Evolutionary conservation across 1,140 invertebrate species (phyloP).

Genomic region (Meloidogyne exigua): DNA sequence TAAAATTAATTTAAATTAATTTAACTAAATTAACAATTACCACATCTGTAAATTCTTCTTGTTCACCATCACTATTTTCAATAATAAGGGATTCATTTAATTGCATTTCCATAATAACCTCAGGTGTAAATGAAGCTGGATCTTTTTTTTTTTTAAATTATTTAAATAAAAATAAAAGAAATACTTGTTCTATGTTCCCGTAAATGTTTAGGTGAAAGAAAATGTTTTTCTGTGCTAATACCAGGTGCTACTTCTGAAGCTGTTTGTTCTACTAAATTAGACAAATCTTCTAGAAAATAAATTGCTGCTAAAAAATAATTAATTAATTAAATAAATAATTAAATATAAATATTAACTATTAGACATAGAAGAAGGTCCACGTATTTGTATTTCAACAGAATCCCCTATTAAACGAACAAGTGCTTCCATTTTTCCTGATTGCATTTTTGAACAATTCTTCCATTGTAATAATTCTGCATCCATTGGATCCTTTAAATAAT

Average conservation of each 20-base stretch:
- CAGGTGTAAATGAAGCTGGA: conserved; percentile 68
- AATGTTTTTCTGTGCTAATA: conserved; percentile 63
- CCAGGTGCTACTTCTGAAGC: conserved; percentile 62
- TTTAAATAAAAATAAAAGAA: not conserved
- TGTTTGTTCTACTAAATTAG: conserved; percentile 73
- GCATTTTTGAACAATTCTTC: conserved; percentile 77
- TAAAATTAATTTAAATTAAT: conserved; percentile 2
- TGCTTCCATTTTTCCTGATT: conserved; percentile 74
- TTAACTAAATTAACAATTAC: conserved; percentile 21
- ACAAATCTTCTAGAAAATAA: conserved; percentile 76
- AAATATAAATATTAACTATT: conserved; percentile 37
- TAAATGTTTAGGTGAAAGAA: conserved; percentile 60
- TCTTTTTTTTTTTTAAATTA: not conserved
- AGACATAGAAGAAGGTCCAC: conserved; percentile 71
- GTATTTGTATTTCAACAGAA: conserved; percentile 70
- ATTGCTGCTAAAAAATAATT: conserved; percentile 67
- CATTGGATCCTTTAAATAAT: conserved; percentile 63
- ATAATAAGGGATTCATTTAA: conserved; percentile 65
- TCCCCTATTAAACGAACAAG: conserved; percentile 73
- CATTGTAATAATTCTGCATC: conserved; percentile 76
- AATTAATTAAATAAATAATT: not conserved
- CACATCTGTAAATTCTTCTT: conserved; percentile 73
- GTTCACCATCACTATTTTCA: conserved; percentile 69
- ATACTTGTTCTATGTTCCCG: conserved; percentile 46
- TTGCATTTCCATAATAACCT: conserved; percentile 69